Evolutionary conservation across 2,113 vertebrate genomes (phyloP).

Genomic region (Cyphomyrus discorhynchus): DNA sequence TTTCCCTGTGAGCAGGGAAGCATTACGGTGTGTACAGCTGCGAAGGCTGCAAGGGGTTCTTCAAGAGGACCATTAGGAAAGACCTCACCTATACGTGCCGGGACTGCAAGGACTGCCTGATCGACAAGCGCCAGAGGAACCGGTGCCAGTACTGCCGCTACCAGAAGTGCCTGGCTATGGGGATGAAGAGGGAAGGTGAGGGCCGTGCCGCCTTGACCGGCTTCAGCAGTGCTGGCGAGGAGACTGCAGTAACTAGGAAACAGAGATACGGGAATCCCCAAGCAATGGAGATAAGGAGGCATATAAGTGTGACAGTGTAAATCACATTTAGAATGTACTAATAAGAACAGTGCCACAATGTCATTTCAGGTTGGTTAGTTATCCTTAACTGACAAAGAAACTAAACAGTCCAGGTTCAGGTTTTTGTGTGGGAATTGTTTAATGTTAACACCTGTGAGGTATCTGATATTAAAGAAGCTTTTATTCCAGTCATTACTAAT

Average conservation of each 20-base stretch:
- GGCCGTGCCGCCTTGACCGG: not conserved
- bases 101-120: conserved; percentile 70
- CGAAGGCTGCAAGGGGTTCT: conserved; percentile 73
- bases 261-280: not conserved
- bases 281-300: not conserved
- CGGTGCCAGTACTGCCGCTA: conserved; percentile 76
- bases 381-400: not conserved
- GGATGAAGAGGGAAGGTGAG: conserved; percentile 74
- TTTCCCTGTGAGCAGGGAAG: conserved; percentile 54
- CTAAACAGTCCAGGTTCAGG: not conserved
- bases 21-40: conserved; percentile 76
- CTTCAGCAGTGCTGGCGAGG: not conserved
- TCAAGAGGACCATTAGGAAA: conserved; percentile 71
- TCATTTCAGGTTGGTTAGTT: not conserved
- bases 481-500: not conserved
- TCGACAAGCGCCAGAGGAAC: conserved; percentile 72
- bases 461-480: not conserved
- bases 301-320: not conserved
- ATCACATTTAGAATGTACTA: not conserved
- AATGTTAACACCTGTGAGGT: not conserved
- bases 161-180: conserved; percentile 73
- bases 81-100: conserved; percentile 72
- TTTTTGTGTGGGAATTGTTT: not conserved
- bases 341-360: not conserved
- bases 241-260: not conserved